A percentile compares a stretch with the other conserved stretches of the same genome.
Evolutionary conservation across 2,113 vertebrate species (phyloP).

Genomic region (Nannospalax galili): DNA sequence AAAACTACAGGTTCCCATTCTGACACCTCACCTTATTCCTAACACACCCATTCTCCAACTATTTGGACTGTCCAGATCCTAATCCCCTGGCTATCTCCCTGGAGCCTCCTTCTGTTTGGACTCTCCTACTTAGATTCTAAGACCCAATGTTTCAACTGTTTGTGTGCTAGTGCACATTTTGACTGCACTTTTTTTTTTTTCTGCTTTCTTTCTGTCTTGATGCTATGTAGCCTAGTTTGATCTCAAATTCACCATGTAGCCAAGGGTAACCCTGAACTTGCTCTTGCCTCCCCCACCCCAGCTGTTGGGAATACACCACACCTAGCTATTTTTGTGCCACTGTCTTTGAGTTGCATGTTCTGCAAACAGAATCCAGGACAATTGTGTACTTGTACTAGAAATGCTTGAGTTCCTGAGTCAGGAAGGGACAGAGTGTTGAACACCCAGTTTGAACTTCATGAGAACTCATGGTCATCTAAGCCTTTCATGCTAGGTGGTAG

Average conservation of each 20-base stretch:
- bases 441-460: background rate
- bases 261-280: background rate
- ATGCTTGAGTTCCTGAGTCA: background rate
- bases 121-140: background rate
- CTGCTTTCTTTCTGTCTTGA: too few species aligned
- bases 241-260: background rate
- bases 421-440: background rate
- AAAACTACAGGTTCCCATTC: background rate
- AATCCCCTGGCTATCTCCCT: background rate
- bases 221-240: background rate
- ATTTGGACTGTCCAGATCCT: background rate
- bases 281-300: background rate
- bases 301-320: background rate
- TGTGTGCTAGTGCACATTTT: background rate
- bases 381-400: background rate
- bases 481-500: too few species aligned
- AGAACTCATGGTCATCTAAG: background rate
- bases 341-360: background rate
- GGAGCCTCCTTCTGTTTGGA: background rate
- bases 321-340: background rate
- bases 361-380: conserved; percentile 4
- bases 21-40: background rate
- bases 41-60: background rate
- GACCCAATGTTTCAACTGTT: conserved; percentile 7
- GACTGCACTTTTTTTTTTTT: background rate